A percentile compares a stretch with the other conserved stretches of the same genome.
These are phyloP conservation scores for Psettodes erumei DNA, from an alignment of 2,113 vertebrate genomes.

Conservation along the genomic window DNA sequence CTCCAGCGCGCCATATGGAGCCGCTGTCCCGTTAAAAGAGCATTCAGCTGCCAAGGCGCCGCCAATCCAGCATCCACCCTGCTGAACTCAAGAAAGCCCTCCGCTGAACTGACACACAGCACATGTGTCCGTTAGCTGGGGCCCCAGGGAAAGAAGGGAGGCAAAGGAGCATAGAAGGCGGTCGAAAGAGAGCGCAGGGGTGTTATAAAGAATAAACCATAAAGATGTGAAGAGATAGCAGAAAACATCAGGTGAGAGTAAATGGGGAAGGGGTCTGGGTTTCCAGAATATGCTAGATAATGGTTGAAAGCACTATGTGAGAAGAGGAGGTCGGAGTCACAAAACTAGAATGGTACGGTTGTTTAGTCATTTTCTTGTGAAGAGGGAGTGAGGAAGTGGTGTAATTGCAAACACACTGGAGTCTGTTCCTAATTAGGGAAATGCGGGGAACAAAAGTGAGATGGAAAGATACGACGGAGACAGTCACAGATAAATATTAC, in stretches of 20 bases:
- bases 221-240: neutral
- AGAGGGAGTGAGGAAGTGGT: constrained; percentile 75
- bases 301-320: constrained; percentile 17
- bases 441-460: constrained; percentile 66
- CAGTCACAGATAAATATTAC: constrained; percentile 48
- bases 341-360: constrained; percentile 50
- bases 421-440: constrained; percentile 82
- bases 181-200: neutral
- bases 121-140: constrained; percentile 74
- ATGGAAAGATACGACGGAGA: constrained; percentile 71
- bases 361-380: constrained; percentile 56
- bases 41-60: constrained; percentile 77
- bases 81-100: constrained; percentile 64
- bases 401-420: constrained; percentile 81
- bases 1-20: constrained; percentile 78
- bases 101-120: constrained; percentile 75
- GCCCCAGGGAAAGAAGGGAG: constrained; percentile 61
- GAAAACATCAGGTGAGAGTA: neutral
- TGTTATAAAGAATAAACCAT: neutral
- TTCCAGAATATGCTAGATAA: constrained; percentile 21
- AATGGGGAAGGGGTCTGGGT: neutral
- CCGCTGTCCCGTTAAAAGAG: constrained; percentile 74
- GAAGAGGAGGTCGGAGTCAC: constrained; percentile 33
- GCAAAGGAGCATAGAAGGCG: constrained; percentile 50
- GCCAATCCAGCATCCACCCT: constrained; percentile 71